Evolutionary conservation across 2,888 invertebrate genomes (phyloP), one percentile per base, ranked within the genome.

Genomic region (Apotomis betuletana): DNA sequence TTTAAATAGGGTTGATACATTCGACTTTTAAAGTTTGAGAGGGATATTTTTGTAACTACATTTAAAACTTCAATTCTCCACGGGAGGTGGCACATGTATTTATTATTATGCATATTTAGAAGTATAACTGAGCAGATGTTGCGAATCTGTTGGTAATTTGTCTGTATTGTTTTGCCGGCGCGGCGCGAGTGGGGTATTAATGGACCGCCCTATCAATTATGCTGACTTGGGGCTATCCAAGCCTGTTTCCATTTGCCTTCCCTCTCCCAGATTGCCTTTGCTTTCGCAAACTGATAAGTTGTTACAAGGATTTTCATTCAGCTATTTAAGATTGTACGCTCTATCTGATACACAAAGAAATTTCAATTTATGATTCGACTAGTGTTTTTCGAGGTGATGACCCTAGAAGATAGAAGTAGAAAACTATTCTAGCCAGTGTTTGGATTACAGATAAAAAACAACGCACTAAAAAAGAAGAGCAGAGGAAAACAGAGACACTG

Each of bases 151-250:
- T 60, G 55, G 55, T 71, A 67, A 70, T 67, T 71, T 49, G 62
- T 57, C 55, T 38, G 70, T 67, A 71, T 67, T 71, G 71, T 71
- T 71, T 71, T 49, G 69, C 60, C 54, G 44, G 64, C 15, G n/a
- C 46, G 59, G 55, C 12, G 51, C 67, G 49, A 46, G 65, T 54
- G 44, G 61, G 70, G 71, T 71, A 71, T 71, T 71, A 71, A 71
- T 71, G 71, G 71, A 62, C 61, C 57, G 61, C 61, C 62, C 68
- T 63, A 72, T 72, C 72, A 72, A 72, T 72, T 72, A 72, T 72
- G 68, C 68, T 68, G 68, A 63, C 63, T 72, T 59, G 63, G 68
- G 72, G 63, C 67, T 72, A 72, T 72, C 46, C 71, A 67, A 70
- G 71, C 67, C 67, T 44, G 65, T 67, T 71, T 57, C 71, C 70